Conservation (phyloP, 2,797 vertebrate species). For the Cheirogaleus major region DNA sequence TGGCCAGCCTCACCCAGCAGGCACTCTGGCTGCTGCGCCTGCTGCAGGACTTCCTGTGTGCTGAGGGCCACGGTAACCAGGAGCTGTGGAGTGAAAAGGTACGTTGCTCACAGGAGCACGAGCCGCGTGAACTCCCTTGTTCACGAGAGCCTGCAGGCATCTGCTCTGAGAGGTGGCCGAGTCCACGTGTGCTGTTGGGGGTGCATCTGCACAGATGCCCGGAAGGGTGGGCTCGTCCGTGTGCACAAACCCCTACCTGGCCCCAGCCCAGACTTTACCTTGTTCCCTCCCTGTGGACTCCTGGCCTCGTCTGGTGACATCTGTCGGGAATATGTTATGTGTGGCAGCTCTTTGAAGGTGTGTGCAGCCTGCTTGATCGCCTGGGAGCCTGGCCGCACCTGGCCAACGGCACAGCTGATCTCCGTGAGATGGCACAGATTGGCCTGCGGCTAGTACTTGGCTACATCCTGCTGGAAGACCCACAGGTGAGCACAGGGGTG, state of each 20-base stretch:
- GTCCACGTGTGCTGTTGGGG: neutral
- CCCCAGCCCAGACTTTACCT: neutral
- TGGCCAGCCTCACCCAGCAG: constrained; percentile 90
- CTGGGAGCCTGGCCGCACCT: constrained; percentile 94
- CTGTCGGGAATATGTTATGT: neutral
- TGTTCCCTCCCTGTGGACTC: neutral
- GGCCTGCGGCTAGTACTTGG: constrained; percentile 94
- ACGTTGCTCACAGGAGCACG: neutral
- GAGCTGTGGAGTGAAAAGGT: constrained; percentile 99
- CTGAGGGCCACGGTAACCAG: constrained; percentile 94
- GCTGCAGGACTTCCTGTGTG: constrained; percentile 97
- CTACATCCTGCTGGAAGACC: constrained; percentile 94
- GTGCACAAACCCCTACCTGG: neutral
- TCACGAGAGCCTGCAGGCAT: fast-evolving
- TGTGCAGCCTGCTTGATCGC: constrained; percentile 95
- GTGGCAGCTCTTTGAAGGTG: constrained; percentile 95
- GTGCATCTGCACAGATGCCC: neutral
- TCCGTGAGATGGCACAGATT: constrained; percentile 96
- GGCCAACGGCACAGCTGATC: constrained; percentile 87
- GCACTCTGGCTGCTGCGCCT: constrained; percentile 93
- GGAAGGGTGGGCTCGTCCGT: neutral
- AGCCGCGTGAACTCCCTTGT: fast-evolving
- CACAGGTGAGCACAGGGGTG: constrained; percentile 86
- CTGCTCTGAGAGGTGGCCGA: neutral
- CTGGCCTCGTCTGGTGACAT: neutral